Conservation (phyloP, 2,113 vertebrate genomes). For the Eulacestoma nigropectus region DNA sequence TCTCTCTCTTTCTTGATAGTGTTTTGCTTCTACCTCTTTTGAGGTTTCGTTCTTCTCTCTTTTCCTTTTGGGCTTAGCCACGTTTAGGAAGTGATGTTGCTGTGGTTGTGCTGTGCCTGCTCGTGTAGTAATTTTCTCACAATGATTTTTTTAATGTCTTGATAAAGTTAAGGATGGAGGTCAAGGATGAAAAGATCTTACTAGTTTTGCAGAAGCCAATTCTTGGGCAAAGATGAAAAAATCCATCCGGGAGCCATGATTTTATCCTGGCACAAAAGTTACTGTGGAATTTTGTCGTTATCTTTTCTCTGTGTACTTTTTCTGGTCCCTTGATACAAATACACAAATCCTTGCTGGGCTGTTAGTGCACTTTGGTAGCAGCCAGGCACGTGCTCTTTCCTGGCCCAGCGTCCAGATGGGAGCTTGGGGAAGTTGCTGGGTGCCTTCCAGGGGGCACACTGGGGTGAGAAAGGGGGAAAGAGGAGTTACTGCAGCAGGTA, state of each 20-base stretch:
- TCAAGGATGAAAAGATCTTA: not conserved
- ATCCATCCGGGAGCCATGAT: fast-evolving
- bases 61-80: not conserved
- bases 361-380: not conserved
- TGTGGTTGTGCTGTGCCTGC: not conserved
- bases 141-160: not conserved
- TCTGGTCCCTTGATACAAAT: not conserved
- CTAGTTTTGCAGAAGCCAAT: not conserved
- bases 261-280: not conserved
- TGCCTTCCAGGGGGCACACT: fast-evolving
- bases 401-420: not conserved
- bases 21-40: not conserved
- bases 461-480: not conserved
- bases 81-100: not conserved
- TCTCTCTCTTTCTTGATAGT: not conserved
- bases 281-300: not conserved
- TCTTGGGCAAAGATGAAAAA: not conserved
- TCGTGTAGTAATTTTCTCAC: not conserved
- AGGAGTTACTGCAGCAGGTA: not conserved
- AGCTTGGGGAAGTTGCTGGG: not conserved
- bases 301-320: not conserved
- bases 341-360: not conserved
- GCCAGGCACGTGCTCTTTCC: not conserved
- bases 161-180: not conserved
- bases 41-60: not conserved